Evolutionary conservation across 2,888 invertebrate genomes (phyloP), one percentile per base, ranked within the genome.

Genomic region (Clanis bilineata): DNA sequence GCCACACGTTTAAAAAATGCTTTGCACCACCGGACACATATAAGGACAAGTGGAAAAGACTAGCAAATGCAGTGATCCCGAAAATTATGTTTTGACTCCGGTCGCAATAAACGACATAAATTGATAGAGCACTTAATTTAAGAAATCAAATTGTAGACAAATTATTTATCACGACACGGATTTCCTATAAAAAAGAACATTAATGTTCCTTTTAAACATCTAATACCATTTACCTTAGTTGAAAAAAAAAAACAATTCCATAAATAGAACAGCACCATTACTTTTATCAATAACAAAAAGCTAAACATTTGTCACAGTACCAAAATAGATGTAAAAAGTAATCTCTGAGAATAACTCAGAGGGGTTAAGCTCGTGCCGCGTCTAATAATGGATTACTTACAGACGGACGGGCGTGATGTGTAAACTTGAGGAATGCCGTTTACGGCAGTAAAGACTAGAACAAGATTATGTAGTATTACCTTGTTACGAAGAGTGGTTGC

Each of bases 381-480:
- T 51, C 28, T 28, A 32, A 51, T 51, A 51, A 51, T 51, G 51
- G 51, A 51, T 28, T 28, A 51, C 51, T 15, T 18, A 51, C 32
- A 51, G 51, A 51, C 51, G 18, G 9, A 51, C 51, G 9, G 28
- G 51, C 51, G 28, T 7, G n/a, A 18, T 47, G 47, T 47, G 47
- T 32, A 28, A 28, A 51, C 10, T 10, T 18, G 18, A 51, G 28
- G 51, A 51, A 51, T 32, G 32, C 32, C 28, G 51, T 51, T 51
- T 51, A 51, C 32, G 51, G 51, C 18, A 18, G 51, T 3, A 32
- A 15, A 10, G 18, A 51, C 32, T 18, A 32, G 51, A 15, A 22
- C 44, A 12, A 44, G 44, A 44, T 44, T 22, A 12, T 21, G 51
- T 28, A 2, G 51, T 15, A 47, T 25, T 47, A 32, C 9, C 28